Evolutionary conservation across 2,888 invertebrate species (phyloP).

Genomic region (Crioceris asparagi): DNA sequence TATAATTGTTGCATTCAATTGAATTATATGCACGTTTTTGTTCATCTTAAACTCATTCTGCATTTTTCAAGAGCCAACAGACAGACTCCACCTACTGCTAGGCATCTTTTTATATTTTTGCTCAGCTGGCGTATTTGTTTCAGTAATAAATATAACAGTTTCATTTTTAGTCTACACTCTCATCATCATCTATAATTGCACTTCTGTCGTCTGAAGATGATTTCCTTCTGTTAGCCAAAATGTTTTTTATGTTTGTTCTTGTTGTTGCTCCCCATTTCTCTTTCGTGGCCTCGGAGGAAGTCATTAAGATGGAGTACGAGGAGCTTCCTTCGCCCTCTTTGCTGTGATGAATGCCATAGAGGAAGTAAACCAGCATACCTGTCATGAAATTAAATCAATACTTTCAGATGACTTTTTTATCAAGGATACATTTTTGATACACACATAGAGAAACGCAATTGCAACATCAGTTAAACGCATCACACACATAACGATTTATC

Average conservation of each 20-base stretch:
- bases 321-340: conserved; percentile 57
- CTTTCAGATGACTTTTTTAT: neutral
- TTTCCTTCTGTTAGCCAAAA: conserved; percentile 31
- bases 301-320: conserved; percentile 54
- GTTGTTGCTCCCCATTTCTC: conserved; percentile 50
- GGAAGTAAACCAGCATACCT: conserved; percentile 73
- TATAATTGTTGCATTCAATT: too few species aligned
- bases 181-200: conserved; percentile 35
- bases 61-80: too few species aligned
- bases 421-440: too few species aligned
- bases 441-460: too few species aligned
- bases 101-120: too few species aligned
- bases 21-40: too few species aligned
- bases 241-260: conserved; percentile 32
- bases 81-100: too few species aligned
- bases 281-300: conserved; percentile 51
- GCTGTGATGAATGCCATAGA: conserved; percentile 79
- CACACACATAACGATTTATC: too few species aligned
- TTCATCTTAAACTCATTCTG: too few species aligned
- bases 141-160: too few species aligned
- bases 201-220: conserved; percentile 34
- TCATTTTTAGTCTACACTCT: conserved; percentile 24
- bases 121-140: too few species aligned
- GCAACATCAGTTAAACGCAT: too few species aligned
- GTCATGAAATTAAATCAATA: conserved; percentile 23